Evolutionary conservation across 1,140 invertebrate genomes (phyloP).

Genomic region (Pemphigus obesinymphae): DNA sequence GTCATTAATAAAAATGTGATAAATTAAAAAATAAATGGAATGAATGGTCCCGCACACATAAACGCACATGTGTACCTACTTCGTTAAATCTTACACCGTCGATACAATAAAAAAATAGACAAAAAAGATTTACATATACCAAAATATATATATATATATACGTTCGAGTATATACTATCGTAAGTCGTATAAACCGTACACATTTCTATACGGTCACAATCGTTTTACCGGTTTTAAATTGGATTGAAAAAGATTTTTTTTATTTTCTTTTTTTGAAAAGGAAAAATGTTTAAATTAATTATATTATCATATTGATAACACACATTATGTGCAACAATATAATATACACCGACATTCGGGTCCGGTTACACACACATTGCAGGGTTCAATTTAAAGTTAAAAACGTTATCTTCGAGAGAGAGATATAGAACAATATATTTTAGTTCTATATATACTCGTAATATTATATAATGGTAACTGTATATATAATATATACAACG

Average conservation of each 20-base stretch:
- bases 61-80: too few species aligned
- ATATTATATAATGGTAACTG: too few species aligned
- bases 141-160: not conserved
- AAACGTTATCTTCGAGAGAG: not conserved
- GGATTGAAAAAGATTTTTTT: not conserved
- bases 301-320: too few species aligned
- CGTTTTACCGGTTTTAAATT: not conserved
- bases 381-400: not conserved
- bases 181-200: too few species aligned
- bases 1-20: too few species aligned
- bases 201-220: not conserved
- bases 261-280: not conserved
- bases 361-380: not conserved
- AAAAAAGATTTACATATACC: too few species aligned
- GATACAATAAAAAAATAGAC: too few species aligned
- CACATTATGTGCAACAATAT: too few species aligned
- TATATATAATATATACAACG: not conserved
- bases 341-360: not conserved
- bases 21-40: too few species aligned
- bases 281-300: not conserved
- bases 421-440: too few species aligned
- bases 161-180: not conserved
- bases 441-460: too few species aligned
- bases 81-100: too few species aligned
- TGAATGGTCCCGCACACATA: not conserved